Percentiles rank a stretch among this genome's conserved stretches.
These are phyloP conservation scores for Umimayanthus kanabou DNA, from an alignment of 92 coral and sea anemone genomes.

Conservation along the genomic window DNA sequence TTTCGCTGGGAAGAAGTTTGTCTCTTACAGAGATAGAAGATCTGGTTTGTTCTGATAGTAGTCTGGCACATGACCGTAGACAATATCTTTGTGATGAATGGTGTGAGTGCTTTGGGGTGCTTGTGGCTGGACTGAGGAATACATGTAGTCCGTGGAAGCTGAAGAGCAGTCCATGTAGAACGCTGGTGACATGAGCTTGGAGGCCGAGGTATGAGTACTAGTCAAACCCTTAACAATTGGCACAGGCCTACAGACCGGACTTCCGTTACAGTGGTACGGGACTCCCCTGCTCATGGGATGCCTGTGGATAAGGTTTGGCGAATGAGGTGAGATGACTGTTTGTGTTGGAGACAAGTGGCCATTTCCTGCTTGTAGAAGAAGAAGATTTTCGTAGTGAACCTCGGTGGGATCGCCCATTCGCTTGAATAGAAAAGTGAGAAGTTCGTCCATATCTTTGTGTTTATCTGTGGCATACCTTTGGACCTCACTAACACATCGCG, in stretches of 20 bases:
- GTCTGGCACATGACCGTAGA: not conserved
- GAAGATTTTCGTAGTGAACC: not conserved
- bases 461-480: not conserved
- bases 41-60: not conserved
- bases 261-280: not conserved
- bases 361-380: not conserved
- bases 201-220: not conserved
- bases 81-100: not conserved
- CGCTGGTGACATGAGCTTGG: not conserved
- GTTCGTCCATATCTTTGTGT: not conserved
- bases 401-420: not conserved
- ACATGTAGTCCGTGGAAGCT: too few species aligned
- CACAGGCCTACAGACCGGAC: constrained; percentile 10
- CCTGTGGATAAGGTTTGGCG: constrained; percentile 2
- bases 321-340: not conserved
- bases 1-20: not conserved
- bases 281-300: constrained; percentile 5
- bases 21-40: not conserved
- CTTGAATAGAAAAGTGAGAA: not conserved
- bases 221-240: not conserved
- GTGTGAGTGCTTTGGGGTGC: not conserved
- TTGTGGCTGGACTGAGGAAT: not conserved
- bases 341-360: not conserved
- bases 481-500: not conserved
- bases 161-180: not conserved